Base-by-base conservation (phyloP, 2,888 invertebrate genomes). In the Sesamia inferens region DNA sequence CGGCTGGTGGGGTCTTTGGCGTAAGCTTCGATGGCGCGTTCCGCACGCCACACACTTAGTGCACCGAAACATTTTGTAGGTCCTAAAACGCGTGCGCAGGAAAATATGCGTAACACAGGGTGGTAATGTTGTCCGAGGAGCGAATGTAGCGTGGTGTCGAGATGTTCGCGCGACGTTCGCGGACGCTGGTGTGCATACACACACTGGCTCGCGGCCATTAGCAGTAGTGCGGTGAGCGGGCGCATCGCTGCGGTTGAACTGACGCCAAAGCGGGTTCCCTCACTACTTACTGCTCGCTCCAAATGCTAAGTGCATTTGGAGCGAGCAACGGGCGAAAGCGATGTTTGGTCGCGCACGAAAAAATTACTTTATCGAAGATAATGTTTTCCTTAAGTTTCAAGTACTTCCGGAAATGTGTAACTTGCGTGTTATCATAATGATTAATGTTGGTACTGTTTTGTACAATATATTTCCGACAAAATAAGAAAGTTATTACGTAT, bases 11-110 rank as follows among this genome's bases (percentile, higher is more conserved):
- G 78, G 69, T 88, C 74, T 70, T 82, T 84, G 63, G 76, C 70
- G 68, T 89, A 85, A 5, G 84, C 71, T 55, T 87, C 75, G 69
- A 92, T 68, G 2, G 94, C 94, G 42, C 90, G 90, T 85, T 93
- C 91, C 47, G 97, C 95, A 62, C 97, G 96, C 93, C 96, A 96
- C 31, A 96, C 90, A 64, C 97, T 94, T 72, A 96, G 95, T n/a
- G 97, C 94, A 88, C 96, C 96, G 66, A 97, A 88, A 89, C 97
- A 97, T 90, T 96, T 96, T 74, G 95, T 77, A 10, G 96, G 91
- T 64, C 96, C 96, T 68, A 96, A 88, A n/a, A 88, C 83, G 74
- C 87, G 86, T 14, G 91, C 84, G 86, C 96, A 96, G 64, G 88
- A 78, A 48, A 92, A 69, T 62, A 93, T 82, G 65, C 87, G 87